Evolutionary conservation across 2,797 vertebrate species (phyloP).

Genomic region (Bradypodion ventrale): DNA sequence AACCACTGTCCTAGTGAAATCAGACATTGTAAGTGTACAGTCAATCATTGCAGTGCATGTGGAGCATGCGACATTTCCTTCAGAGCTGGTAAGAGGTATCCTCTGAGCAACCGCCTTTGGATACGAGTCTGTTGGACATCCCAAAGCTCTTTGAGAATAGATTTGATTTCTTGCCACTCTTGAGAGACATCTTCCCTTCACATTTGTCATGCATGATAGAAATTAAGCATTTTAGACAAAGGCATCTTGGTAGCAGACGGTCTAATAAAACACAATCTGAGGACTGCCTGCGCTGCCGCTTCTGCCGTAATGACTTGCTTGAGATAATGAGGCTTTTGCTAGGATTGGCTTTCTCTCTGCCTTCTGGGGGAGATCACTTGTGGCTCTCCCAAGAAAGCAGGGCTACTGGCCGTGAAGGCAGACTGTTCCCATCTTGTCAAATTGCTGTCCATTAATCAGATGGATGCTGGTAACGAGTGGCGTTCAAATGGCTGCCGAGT

Average conservation of each 20-base stretch:
- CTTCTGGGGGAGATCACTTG: slow-evolving; percentile 7
- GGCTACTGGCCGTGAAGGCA: slow-evolving; percentile 32
- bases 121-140: background rate
- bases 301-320: slow-evolving; percentile 33
- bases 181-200: background rate
- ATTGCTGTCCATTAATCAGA: slow-evolving; percentile 46
- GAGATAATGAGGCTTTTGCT: slow-evolving; percentile 46
- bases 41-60: background rate
- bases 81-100: too few relatives aligned
- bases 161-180: background rate
- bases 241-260: slow-evolving; percentile 13
- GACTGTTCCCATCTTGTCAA: slow-evolving; percentile 41
- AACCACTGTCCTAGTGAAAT: too few relatives aligned
- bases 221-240: background rate
- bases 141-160: background rate
- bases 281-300: slow-evolving; percentile 38
- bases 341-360: background rate
- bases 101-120: background rate
- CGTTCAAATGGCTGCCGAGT: background rate
- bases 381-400: slow-evolving; percentile 46
- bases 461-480: slow-evolving; percentile 30
- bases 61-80: background rate
- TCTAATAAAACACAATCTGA: background rate
- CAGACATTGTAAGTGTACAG: too few relatives aligned
- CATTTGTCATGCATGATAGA: background rate